Evolutionary conservation across 2,113 vertebrate species (phyloP).

Genomic region (Calyptommatus sinebrachiatus): DNA sequence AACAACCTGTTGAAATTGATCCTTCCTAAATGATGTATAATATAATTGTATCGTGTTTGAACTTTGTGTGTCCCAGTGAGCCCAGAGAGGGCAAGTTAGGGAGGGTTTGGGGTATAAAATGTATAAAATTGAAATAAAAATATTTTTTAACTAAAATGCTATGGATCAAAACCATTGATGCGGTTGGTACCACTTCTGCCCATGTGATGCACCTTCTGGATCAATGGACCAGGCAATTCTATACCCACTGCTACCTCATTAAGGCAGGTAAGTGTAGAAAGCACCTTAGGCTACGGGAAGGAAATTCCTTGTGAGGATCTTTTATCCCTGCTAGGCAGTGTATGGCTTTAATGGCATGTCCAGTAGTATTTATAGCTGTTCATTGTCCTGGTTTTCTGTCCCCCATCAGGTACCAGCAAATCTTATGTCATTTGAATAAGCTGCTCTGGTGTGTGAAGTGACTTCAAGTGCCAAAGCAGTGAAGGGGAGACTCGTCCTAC

Average conservation of each 20-base stretch:
- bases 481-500: slow-evolving; percentile 40
- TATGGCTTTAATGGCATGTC: background rate
- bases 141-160: too few species aligned
- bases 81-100: too few species aligned
- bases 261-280: too few species aligned
- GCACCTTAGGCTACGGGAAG: background rate
- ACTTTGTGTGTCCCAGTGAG: too few species aligned
- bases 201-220: background rate
- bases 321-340: background rate
- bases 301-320: background rate
- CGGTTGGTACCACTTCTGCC: background rate
- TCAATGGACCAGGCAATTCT: too few species aligned
- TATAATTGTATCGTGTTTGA: too few species aligned
- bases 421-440: slow-evolving; percentile 94
- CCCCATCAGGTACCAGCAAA: slow-evolving; percentile 87
- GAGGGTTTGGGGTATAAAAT: too few species aligned
- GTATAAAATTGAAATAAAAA: too few species aligned
- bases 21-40: too few species aligned
- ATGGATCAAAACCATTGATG: background rate
- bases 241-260: too few species aligned
- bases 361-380: background rate
- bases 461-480: slow-evolving; percentile 78
- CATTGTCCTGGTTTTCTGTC: slow-evolving; percentile 35
- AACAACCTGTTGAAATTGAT: too few species aligned
- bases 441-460: slow-evolving; percentile 54